These are phyloP conservation scores for Crax fasciolata DNA, from an alignment of 2,797 vertebrate genomes.

Conservation along the genomic window DNA sequence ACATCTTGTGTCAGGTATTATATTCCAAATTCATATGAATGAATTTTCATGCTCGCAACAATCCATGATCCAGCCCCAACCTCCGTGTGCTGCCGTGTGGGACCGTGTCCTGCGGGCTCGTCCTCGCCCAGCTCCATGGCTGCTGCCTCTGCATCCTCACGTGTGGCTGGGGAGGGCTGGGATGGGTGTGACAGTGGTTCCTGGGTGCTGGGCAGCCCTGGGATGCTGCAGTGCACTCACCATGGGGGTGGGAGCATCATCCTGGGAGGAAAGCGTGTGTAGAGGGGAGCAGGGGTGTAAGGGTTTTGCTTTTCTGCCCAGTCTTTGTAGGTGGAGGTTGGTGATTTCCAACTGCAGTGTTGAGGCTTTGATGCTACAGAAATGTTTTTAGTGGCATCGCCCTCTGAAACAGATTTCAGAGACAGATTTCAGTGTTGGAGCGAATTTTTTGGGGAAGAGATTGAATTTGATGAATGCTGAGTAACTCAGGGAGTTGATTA, in stretches of 20 bases:
- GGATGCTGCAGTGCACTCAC: neutral
- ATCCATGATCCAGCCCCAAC: conserved; percentile 41
- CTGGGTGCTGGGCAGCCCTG: neutral
- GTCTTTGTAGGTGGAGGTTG: rapidly evolving
- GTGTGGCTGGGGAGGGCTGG: neutral
- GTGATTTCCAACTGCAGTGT: rapidly evolving
- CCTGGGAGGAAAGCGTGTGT: neutral
- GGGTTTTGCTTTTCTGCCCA: neutral
- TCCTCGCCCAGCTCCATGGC: neutral
- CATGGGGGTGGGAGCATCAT: neutral
- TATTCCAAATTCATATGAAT: conserved; percentile 85
- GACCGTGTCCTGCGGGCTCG: neutral
- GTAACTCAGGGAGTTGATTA: neutral
- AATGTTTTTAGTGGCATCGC: neutral
- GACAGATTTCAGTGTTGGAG: neutral
- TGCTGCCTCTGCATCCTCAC: rapidly evolving
- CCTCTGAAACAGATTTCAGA: neutral
- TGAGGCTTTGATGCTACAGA: neutral
- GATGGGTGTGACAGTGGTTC: neutral
- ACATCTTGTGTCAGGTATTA: conserved; percentile 86
- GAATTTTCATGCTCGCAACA: conserved; percentile 77
- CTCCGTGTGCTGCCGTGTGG: neutral
- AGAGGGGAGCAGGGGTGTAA: neutral
- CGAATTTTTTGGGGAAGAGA: neutral
- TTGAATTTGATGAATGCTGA: neutral